Evolutionary conservation across 2,797 vertebrate genomes (phyloP), one percentile per base, ranked within the genome.

Genomic region (Nyctibius grandis): DNA sequence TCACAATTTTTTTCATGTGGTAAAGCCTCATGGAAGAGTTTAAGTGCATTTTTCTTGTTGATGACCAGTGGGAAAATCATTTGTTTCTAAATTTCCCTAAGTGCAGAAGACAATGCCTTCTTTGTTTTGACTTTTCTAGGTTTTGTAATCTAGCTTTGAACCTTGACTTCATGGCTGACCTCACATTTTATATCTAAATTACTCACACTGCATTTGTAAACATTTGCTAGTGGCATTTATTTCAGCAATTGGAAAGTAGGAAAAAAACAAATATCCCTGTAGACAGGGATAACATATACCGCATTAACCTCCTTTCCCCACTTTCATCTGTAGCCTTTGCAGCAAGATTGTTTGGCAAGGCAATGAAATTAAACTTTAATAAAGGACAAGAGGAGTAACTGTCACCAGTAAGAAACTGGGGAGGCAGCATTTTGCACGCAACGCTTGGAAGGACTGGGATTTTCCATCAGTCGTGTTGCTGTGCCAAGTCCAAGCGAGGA

Each of bases 281-380:
- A 60, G 91, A 75, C 51, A 67, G 68, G 63, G 69, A 57, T 60
- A 84, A 68, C 16, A 15, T 3, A 40, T 14, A 78, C 47, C 78
- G 31, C 34, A 34, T 82, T 85, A 83, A 75, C 64, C 69, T 54
- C 61, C 61, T 44, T 73, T 63, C 51, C 31, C 69, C 54, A 7
- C 81, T 93, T 81, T 75, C 82, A 48, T 70, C 87, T 50, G 34
- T 5, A 84, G 91, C 73, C 51, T 92, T 95, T 83, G 45, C 67
- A 64, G 48, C 51, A 57, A 92, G 90, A 85, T 9, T 44, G 34
- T 63, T 93, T 23, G 25, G 85, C 68, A 73, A 85, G 60, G 77
- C 86, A 64, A 84, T 56, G 72, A 92, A 89, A 96, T 81, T 2
- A 45, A 96, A 96, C 64, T 92, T 91, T 84, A 45, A 77, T 81